phyloP scores from a whole-genome alignment of 2,797 vertebrate genomes.

The Onychomys leucogaster region DNA sequence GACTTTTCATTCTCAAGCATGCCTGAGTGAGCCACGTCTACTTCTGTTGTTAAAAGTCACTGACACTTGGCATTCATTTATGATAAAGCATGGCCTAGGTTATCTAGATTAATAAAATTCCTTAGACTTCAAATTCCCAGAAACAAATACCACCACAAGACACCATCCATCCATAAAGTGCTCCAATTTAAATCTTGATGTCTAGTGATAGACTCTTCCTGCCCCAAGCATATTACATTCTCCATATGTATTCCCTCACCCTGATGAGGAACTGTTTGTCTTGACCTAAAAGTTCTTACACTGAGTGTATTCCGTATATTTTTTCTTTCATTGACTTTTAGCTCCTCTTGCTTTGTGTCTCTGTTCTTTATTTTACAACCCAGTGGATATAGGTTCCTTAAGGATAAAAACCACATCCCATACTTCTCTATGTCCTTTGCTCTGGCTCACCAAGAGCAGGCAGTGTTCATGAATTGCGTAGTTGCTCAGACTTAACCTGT shows the following conservation, averaged over 20 bases:
- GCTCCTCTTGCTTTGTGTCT: background rate
- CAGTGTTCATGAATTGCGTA: background rate
- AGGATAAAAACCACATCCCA: background rate
- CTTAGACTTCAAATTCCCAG: slow-evolving; percentile 23
- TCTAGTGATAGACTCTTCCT: background rate
- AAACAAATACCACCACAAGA: background rate
- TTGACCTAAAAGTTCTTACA: background rate
- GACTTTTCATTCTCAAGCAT: background rate
- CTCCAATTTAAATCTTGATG: background rate
- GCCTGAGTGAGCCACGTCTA: background rate
- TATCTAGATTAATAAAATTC: background rate
- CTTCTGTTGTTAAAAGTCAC: background rate
- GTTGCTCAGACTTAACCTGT: background rate
- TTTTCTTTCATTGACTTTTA: background rate
- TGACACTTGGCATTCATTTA: background rate
- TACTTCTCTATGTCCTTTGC: background rate
- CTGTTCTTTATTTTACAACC: background rate
- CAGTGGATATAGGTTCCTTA: background rate
- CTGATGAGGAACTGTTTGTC: background rate
- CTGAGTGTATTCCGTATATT: background rate
- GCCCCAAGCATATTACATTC: background rate
- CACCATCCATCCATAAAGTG: background rate
- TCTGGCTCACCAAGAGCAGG: background rate
- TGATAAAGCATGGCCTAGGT: background rate
- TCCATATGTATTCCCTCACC: background rate